These are phyloP conservation scores for Dromiciops gliroides DNA, from an alignment of 2,113 vertebrate genomes.

Conservation along the genomic window DNA sequence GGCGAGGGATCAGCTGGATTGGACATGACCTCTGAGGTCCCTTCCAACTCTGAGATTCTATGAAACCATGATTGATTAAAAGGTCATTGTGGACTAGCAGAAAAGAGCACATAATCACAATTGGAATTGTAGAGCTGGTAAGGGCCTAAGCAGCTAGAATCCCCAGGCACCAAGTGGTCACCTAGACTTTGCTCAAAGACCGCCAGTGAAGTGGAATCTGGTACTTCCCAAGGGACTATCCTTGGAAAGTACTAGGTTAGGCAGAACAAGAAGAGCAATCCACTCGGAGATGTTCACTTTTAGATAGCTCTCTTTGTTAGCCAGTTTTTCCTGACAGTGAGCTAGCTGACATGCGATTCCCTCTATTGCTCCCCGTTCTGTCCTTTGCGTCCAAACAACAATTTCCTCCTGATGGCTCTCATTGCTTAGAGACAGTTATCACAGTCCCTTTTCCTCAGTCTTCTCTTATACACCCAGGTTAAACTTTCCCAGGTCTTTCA, in stretches of 20 bases:
- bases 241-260: background rate
- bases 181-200: background rate
- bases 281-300: background rate
- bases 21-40: background rate
- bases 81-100: background rate
- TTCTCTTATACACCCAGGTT: background rate
- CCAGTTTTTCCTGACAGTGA: background rate
- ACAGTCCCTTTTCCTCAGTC: background rate
- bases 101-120: background rate
- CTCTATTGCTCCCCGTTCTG: background rate
- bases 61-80: background rate
- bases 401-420: background rate
- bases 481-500: background rate
- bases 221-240: background rate
- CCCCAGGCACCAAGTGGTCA: background rate
- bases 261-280: background rate
- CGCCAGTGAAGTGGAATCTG: background rate
- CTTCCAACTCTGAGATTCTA: background rate
- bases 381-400: background rate
- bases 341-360: background rate
- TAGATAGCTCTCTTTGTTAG: background rate
- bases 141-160: background rate
- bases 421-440: background rate
- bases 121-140: background rate
- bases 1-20: background rate